A percentile compares a stretch with the other conserved stretches of the same genome.
Conservation (phyloP, 2,888 invertebrate genomes). For the Cremastinae sp. region DNA sequence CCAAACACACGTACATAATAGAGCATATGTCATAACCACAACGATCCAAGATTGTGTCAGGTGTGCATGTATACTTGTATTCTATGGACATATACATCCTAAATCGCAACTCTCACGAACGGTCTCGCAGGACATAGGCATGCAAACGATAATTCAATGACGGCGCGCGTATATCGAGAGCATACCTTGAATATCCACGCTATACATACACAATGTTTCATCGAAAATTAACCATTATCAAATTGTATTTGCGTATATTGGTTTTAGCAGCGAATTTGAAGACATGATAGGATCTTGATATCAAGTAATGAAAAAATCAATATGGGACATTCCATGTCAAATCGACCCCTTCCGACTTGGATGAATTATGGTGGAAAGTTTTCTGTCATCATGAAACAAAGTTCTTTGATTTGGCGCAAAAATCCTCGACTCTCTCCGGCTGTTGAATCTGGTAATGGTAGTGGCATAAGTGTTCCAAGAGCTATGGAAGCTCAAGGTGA, state of each 20-base stretch:
- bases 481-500: background rate
- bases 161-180: slow-evolving; percentile 30
- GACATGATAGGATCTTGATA: background rate
- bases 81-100: slow-evolving; percentile 7
- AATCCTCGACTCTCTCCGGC: slow-evolving; percentile 15
- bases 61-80: background rate
- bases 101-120: slow-evolving; percentile 22
- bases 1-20: slow-evolving; percentile 9
- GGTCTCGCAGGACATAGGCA: slow-evolving; percentile 37
- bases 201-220: slow-evolving; percentile 21
- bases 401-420: no score
- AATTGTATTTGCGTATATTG: slow-evolving; percentile 14
- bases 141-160: slow-evolving; percentile 58
- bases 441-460: slow-evolving; percentile 1
- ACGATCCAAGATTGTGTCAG: slow-evolving; percentile 8
- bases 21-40: slow-evolving; percentile 11
- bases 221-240: slow-evolving; percentile 34
- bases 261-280: background rate
- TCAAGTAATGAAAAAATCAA: background rate
- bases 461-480: background rate
- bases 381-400: no score
- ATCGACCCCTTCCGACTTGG: no score
- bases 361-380: no score
- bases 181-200: slow-evolving; percentile 18
- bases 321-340: no score